A percentile compares a stretch with the other conserved stretches of the same genome.
phyloP scores from a whole-genome alignment of 2,888 invertebrate species.

The Drosophila tripunctata region DNA sequence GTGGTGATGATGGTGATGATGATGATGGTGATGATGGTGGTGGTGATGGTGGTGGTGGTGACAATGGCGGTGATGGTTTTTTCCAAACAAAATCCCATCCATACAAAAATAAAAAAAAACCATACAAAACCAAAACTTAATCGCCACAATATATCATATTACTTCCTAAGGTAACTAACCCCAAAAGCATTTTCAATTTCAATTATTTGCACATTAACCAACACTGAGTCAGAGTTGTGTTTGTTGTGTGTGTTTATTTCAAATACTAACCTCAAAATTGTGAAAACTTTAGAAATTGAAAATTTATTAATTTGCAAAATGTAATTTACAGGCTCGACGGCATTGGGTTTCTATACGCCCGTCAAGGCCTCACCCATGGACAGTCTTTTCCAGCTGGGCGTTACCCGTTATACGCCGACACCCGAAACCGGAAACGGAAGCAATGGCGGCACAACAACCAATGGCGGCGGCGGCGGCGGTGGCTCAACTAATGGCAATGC shows the following conservation, averaged over 20 bases:
- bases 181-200: constrained; percentile 29
- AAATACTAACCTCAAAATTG: constrained; percentile 1
- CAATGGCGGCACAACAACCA: constrained; percentile 42
- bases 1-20: constrained; percentile 30
- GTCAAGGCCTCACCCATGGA: constrained; percentile 88
- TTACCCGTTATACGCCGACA: constrained; percentile 86
- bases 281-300: neutral
- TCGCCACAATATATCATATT: constrained; percentile 78
- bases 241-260: no score
- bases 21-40: constrained; percentile 39
- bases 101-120: constrained; percentile 41
- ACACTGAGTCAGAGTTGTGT: constrained; percentile 29
- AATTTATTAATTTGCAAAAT: neutral
- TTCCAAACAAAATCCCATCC: constrained; percentile 17
- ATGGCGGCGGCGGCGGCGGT: constrained; percentile 37
- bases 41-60: constrained; percentile 46
- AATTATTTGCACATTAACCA: constrained; percentile 33
- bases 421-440: constrained; percentile 46
- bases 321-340: constrained; percentile 86
- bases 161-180: constrained; percentile 78
- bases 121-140: constrained; percentile 69
- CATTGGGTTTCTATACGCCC: constrained; percentile 93
- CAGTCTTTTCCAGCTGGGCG: constrained; percentile 91
- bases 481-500: constrained; percentile 33
- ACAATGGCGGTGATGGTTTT: no score